Evolutionary conservation across 2,797 vertebrate species (phyloP).

Genomic region (Pachyuromys duprasi): DNA sequence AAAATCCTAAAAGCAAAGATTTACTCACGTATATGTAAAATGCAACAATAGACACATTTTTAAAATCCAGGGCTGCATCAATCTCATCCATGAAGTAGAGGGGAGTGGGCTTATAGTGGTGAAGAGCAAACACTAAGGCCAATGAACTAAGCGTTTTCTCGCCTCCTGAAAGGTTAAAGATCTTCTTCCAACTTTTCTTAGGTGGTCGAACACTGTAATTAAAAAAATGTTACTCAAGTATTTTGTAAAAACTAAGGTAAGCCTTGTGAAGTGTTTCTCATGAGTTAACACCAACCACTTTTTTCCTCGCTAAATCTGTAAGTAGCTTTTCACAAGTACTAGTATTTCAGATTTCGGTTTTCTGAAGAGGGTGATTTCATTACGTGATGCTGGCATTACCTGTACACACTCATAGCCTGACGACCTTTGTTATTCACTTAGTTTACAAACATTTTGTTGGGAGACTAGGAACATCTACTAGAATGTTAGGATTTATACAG

Average conservation of each 20-base stretch:
- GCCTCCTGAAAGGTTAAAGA: constrained; percentile 98
- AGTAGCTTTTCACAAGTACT: constrained; percentile 18
- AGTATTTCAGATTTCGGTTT: neutral
- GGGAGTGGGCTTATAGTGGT: constrained; percentile 98
- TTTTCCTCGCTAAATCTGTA: constrained; percentile 23
- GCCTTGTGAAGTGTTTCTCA: neutral
- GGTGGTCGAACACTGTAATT: constrained; percentile 95
- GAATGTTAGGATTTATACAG: constrained; percentile 38
- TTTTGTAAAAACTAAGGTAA: constrained; percentile 27
- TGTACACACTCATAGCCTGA: neutral
- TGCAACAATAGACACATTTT: constrained; percentile 98
- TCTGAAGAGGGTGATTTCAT: neutral
- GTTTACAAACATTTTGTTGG: neutral
- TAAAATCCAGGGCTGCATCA: constrained; percentile 98
- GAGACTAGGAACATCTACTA: neutral
- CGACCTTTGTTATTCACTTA: neutral
- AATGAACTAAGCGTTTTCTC: constrained; percentile 98
- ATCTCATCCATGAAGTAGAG: constrained; percentile 99
- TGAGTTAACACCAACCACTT: neutral
- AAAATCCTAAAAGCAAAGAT: constrained; percentile 14
- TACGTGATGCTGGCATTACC: neutral
- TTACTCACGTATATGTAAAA: constrained; percentile 98
- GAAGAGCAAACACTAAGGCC: constrained; percentile 97
- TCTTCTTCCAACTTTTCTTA: constrained; percentile 99
- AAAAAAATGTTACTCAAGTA: neutral